phyloP scores from a whole-genome alignment of 2,888 invertebrate genomes.

The Athalia cordata region DNA sequence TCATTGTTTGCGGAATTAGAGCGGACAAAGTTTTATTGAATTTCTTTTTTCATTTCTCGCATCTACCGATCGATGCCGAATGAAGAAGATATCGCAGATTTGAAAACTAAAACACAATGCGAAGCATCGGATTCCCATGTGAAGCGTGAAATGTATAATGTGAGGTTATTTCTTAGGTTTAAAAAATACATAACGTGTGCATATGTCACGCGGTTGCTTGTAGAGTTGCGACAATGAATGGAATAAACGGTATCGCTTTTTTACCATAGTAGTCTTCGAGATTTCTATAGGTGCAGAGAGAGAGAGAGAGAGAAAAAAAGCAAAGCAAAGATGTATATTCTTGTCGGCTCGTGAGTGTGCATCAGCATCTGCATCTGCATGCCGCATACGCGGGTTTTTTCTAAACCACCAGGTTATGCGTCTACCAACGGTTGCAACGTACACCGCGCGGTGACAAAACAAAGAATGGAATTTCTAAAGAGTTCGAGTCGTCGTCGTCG shows the following conservation, averaged over 20 bases:
- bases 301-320: background rate
- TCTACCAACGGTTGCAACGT: background rate
- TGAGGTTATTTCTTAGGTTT: no score
- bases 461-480: constrained; percentile 69
- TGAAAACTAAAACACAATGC: no score
- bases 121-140: no score
- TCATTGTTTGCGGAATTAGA: no score
- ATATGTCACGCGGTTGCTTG: background rate
- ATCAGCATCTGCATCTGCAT: background rate
- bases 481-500: constrained; percentile 49
- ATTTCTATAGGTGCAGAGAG: background rate
- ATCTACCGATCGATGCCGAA: no score
- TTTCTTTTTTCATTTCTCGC: no score
- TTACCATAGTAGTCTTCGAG: background rate
- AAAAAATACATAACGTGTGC: background rate
- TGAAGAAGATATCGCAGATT: no score
- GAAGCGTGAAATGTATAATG: no score
- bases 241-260: constrained; percentile 13
- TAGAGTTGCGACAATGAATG: background rate
- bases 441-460: constrained; percentile 12
- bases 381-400: background rate
- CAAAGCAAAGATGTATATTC: background rate
- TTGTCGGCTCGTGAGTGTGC: background rate
- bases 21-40: no score
- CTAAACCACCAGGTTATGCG: background rate